Evolutionary conservation across 2,797 vertebrate species (phyloP), one percentile per base, ranked within the genome.

Genomic region (Sternarchorhynchus goeldii): DNA sequence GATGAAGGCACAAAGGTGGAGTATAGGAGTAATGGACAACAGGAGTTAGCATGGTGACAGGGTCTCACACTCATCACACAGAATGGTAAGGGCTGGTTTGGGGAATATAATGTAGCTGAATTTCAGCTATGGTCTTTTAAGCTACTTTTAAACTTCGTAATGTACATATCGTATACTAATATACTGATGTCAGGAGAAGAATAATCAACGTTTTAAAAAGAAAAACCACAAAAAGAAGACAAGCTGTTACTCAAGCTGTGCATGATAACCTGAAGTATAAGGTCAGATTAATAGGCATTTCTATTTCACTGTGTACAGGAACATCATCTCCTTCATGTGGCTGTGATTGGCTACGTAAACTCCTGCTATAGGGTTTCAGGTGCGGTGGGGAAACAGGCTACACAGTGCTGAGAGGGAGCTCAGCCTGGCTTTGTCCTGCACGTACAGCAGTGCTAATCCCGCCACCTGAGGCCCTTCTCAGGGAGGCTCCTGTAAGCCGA

Each of bases 281-380:
- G 89, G 89, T 92, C 91, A 92, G 88, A 87, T 92, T 91, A 93
- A 91, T 90, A 94, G 89, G 85, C 89, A 88, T 79, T 25, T 91
- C 89, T 90, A 87, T 90, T 87, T 90, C 86, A 89, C 87, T 90
- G 90, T 88, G 89, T 90, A 91, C 87, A 90, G 86, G 86, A 89
- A 82, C 91, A 86, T 85, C 84, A 87, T 86, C 86, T 87, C 88
- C 73, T 69, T 84, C 87, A 85, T 75, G 85, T 87, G 69, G 75
- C 76, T 75, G 60, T 87, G 86, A 88, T 89, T 50, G 45, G 45
- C 45, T 50, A 12, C 45, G 88, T 90, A 87, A 88, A 91, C 91
- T 88, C 89, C 88, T 86, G 87, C 89, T 89, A 83, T 91, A 88
- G 84, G 77, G 79, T 90, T 90, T 88, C 89, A 88, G 86, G 56